These are phyloP conservation scores for Albula glossodonta DNA, from an alignment of 2,113 vertebrate genomes.

Conservation along the genomic window DNA sequence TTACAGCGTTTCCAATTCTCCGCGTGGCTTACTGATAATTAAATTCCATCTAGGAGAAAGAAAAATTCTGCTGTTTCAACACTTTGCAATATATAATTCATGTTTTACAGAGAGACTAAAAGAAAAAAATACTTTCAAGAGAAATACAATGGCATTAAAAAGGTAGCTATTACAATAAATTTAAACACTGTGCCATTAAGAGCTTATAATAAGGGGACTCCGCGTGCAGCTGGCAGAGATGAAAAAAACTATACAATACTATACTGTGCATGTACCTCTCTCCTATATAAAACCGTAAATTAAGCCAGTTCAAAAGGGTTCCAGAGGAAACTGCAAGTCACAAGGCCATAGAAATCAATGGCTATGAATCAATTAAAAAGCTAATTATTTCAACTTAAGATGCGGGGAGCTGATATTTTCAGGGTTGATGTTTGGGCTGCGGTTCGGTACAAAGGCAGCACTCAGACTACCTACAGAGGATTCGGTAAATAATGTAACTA, in stretches of 20 bases:
- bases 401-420: slow-evolving; percentile 29
- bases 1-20: slow-evolving; percentile 51
- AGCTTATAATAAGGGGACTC: background rate
- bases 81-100: slow-evolving; percentile 47
- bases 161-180: slow-evolving; percentile 39
- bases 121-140: slow-evolving; percentile 32
- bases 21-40: slow-evolving; percentile 61
- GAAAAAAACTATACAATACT: slow-evolving; percentile 16
- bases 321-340: slow-evolving; percentile 13
- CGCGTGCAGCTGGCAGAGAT: slow-evolving; percentile 23
- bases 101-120: slow-evolving; percentile 46
- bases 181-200: slow-evolving; percentile 19
- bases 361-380: slow-evolving; percentile 42
- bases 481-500: background rate
- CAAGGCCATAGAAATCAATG: slow-evolving; percentile 42
- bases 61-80: slow-evolving; percentile 46
- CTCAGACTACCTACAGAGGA: background rate
- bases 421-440: background rate
- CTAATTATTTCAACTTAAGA: slow-evolving; percentile 42
- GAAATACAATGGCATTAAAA: slow-evolving; percentile 35
- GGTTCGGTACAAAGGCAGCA: background rate
- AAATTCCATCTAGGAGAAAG: slow-evolving; percentile 50
- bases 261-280: slow-evolving; percentile 14
- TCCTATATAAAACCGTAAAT: slow-evolving; percentile 34
- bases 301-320: slow-evolving; percentile 24